These are phyloP conservation scores for Tricholaema leucomelas DNA, from an alignment of 2,113 vertebrate species.

Conservation along the genomic window DNA sequence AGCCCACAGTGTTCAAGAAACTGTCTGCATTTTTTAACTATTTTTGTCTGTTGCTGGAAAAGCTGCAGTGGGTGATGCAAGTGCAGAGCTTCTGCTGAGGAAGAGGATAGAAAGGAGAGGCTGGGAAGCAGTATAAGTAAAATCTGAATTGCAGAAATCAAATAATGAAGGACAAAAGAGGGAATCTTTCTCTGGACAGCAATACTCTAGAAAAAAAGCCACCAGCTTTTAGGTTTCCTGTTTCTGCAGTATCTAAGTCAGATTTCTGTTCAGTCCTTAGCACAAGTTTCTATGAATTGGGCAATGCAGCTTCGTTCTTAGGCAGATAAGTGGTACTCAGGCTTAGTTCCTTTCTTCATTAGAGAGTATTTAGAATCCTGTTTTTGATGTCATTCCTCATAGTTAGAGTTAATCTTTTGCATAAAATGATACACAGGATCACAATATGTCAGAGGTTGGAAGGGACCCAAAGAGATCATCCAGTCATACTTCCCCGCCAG, in stretches of 20 bases:
- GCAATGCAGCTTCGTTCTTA: not conserved
- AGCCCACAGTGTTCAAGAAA: conserved; percentile 37
- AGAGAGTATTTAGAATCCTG: not conserved
- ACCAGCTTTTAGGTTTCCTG: not conserved
- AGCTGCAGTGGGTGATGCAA: not conserved
- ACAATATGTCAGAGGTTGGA: too few species aligned
- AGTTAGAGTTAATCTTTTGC: not conserved
- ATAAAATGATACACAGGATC: not conserved
- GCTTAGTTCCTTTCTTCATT: too few species aligned
- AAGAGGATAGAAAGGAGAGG: not conserved
- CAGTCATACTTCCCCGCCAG: too few species aligned
- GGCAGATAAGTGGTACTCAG: too few species aligned
- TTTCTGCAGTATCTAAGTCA: not conserved
- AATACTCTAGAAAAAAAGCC: not conserved
- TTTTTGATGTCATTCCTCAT: not conserved
- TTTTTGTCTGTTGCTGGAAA: conserved; percentile 23
- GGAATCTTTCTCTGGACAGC: not conserved
- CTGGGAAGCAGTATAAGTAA: not conserved
- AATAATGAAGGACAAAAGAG: not conserved
- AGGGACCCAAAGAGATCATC: too few species aligned
- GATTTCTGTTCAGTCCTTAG: not conserved
- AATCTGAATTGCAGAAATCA: not conserved
- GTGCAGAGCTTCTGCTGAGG: not conserved
- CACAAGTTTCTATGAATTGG: not conserved
- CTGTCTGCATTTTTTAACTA: conserved; percentile 51